A percentile compares a stretch with the other conserved stretches of the same genome.
Evolutionary conservation across 1,140 invertebrate genomes (phyloP).

Genomic region (Cepaea nemoralis): DNA sequence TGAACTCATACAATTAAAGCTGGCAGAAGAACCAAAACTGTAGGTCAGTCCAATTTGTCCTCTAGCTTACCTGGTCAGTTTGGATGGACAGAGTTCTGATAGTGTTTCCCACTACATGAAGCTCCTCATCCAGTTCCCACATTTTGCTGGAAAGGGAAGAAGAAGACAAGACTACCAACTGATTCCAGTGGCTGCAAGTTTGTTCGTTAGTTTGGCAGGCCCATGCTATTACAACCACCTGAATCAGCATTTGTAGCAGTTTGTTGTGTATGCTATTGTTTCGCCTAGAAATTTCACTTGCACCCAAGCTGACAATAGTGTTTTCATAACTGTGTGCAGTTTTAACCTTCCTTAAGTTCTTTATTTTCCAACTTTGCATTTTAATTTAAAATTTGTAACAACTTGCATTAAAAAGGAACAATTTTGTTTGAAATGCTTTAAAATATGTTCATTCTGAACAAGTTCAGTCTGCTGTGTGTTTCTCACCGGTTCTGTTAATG

Average conservation of each 20-base stretch:
- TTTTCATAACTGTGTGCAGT: too few species aligned
- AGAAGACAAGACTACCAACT: constrained; percentile 9
- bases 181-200: not conserved
- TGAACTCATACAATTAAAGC: constrained; percentile 37
- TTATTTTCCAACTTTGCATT: too few species aligned
- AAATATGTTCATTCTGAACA: too few species aligned
- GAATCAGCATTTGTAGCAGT: constrained; percentile 1
- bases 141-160: constrained; percentile 83
- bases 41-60: constrained; percentile 33
- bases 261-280: not conserved
- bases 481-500: too few species aligned
- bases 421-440: not conserved
- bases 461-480: too few species aligned
- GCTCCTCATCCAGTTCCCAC: constrained; percentile 98
- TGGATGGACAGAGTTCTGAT: constrained; percentile 99
- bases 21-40: constrained; percentile 36
- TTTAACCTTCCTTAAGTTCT: too few species aligned
- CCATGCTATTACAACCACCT: constrained; percentile 5
- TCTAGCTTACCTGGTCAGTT: constrained; percentile 93
- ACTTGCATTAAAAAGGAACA: too few species aligned
- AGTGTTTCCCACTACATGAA: constrained; percentile 99
- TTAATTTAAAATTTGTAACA: too few species aligned
- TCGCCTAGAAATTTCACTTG: too few species aligned
- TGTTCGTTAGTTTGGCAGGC: not conserved
- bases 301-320: too few species aligned